phyloP scores from a whole-genome alignment of 1,140 invertebrate genomes.

The Muscidifurax raptorellus region DNA sequence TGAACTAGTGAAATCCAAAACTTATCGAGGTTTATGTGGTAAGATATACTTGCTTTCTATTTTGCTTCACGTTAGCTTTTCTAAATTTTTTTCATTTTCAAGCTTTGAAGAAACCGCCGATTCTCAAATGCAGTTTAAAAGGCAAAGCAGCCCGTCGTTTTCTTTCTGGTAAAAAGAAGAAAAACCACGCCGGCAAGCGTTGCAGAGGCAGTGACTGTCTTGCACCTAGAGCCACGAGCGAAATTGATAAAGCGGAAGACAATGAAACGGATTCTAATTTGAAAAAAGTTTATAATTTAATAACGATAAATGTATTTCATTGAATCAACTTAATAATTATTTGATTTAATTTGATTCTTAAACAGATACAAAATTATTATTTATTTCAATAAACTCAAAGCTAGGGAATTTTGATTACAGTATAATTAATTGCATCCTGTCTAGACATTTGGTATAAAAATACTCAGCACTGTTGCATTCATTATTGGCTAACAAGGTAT shows the following conservation, averaged over 20 bases:
- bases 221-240: no score
- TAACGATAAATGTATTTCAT: slow-evolving; percentile 41
- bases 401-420: no score
- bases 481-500: not conserved
- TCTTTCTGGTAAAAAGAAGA: not conserved
- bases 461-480: not conserved
- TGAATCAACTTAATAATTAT: slow-evolving; percentile 3
- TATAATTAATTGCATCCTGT: no score
- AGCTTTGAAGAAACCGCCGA: not conserved
- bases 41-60: not conserved
- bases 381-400: no score
- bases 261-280: not conserved
- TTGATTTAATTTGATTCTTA: no score
- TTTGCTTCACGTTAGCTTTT: no score
- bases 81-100: not conserved
- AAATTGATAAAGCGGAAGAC: not conserved
- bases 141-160: no score
- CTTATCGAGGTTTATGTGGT: not conserved
- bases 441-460: no score
- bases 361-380: no score
- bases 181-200: no score
- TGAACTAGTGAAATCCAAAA: not conserved
- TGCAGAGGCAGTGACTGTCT: no score
- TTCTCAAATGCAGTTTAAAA: not conserved
- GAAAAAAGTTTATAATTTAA: slow-evolving; percentile 32